These are phyloP conservation scores for Lepidochrysops patricia DNA, from an alignment of 2,888 invertebrate genomes.

Conservation along the genomic window DNA sequence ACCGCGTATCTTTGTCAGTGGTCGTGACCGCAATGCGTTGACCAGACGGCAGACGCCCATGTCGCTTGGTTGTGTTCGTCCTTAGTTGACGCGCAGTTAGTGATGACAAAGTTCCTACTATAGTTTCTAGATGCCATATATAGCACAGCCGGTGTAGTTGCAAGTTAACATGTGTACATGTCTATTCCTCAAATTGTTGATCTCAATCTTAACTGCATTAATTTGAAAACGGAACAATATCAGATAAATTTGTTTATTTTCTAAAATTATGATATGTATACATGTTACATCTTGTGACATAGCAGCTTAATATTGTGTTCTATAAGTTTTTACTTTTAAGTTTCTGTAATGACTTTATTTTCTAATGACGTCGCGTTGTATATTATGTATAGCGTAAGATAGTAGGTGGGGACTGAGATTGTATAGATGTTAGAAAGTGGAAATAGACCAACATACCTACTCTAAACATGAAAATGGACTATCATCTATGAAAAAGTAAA, in stretches of 20 bases:
- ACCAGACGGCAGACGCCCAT: not conserved
- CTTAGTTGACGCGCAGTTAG: constrained; percentile 29
- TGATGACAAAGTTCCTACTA: constrained; percentile 62
- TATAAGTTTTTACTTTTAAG: constrained; percentile 28
- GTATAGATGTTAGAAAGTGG: not conserved
- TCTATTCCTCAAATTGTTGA: not conserved
- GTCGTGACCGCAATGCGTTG: not conserved
- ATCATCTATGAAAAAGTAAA: no score
- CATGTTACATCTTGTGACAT: constrained; percentile 17
- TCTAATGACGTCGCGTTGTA: constrained; percentile 26
- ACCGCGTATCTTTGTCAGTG: no score
- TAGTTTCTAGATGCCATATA: constrained; percentile 61
- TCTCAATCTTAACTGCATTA: not conserved
- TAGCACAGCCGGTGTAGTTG: not conserved
- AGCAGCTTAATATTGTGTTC: constrained; percentile 44
- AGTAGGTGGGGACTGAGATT: constrained; percentile 29
- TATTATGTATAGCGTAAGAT: constrained; percentile 33
- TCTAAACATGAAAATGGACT: no score
- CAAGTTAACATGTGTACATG: not conserved
- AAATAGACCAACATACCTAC: no score
- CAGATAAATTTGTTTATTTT: no score
- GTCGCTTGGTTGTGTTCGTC: not conserved
- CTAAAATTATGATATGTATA: not conserved
- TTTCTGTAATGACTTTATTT: constrained; percentile 14
- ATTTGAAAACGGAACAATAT: not conserved